Conservation (phyloP, 2,113 vertebrate genomes). For the Ameiurus melas region DNA sequence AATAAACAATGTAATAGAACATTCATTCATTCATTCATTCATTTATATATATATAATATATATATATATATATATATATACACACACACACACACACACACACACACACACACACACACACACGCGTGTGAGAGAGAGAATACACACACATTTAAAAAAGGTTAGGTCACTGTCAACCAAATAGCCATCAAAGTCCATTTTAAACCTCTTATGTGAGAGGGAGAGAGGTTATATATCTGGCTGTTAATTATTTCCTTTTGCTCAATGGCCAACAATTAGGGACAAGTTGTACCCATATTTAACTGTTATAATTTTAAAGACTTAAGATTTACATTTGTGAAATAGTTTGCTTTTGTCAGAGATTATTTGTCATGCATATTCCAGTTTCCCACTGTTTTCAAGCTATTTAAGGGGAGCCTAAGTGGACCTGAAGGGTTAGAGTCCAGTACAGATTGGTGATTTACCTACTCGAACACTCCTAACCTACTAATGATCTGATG, state of each 20-base stretch:
- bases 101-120: too few species aligned
- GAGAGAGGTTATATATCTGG: constrained; percentile 20
- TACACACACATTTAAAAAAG: too few species aligned
- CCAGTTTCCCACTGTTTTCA: not conserved
- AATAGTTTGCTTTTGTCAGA: not conserved
- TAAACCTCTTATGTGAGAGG: not conserved
- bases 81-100: too few species aligned
- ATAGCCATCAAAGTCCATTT: constrained; percentile 29
- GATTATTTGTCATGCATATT: not conserved
- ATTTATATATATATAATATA: too few species aligned
- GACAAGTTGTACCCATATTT: not conserved
- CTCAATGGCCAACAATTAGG: constrained; percentile 28
- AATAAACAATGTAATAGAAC: not conserved
- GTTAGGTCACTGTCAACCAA: not conserved
- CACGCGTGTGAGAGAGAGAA: too few species aligned
- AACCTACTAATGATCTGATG: not conserved
- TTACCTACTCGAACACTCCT: not conserved
- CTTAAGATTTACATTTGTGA: not conserved
- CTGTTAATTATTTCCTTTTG: constrained; percentile 40
- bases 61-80: too few species aligned
- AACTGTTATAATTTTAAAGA: not conserved
- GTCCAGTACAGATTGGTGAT: not conserved
- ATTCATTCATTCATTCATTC: too few species aligned
- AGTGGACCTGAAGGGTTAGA: not conserved
- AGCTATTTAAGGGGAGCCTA: not conserved